phyloP scores from a whole-genome alignment of 2,113 vertebrate species.

The Synodontis membranacea region DNA sequence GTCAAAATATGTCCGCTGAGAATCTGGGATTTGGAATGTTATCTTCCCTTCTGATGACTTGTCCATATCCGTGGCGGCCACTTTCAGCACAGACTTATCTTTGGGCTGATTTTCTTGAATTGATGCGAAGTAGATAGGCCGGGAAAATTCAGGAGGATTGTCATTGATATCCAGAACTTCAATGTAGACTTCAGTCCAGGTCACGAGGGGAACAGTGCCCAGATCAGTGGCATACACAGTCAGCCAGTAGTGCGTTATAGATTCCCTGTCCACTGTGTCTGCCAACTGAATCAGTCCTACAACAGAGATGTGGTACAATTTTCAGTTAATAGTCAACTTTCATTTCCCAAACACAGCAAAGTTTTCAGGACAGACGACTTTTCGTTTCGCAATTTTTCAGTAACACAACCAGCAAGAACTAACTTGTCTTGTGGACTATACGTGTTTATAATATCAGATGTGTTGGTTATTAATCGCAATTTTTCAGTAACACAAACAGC shows the following conservation, averaged over 20 bases:
- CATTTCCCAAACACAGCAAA: background rate
- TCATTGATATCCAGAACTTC: constrained; percentile 92
- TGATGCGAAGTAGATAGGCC: constrained; percentile 85
- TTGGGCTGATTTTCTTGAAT: constrained; percentile 81
- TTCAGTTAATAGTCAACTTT: background rate
- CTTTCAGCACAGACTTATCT: constrained; percentile 77
- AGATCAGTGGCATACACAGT: constrained; percentile 85
- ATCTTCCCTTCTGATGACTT: constrained; percentile 81
- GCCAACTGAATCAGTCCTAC: constrained; percentile 83
- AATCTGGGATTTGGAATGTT: constrained; percentile 85
- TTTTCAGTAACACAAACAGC: background rate
- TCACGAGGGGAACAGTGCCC: constrained; percentile 80
- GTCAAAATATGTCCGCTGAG: constrained; percentile 77
- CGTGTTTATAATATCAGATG: too few relatives aligned
- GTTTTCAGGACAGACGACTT: background rate
- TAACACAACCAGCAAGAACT: background rate
- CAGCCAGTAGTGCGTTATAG: constrained; percentile 83
- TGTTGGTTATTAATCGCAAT: too few relatives aligned
- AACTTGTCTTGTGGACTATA: background rate
- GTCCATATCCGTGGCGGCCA: constrained; percentile 83
- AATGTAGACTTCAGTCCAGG: constrained; percentile 89
- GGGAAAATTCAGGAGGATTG: constrained; percentile 85
- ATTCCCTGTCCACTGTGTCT: constrained; percentile 82
- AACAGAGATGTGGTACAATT: constrained; percentile 19
- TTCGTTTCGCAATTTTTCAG: background rate